Evolutionary conservation across 92 coral and sea anemone species (phyloP), one percentile per base, ranked within the genome.

Genomic region (Desmophyllum pertusum): DNA sequence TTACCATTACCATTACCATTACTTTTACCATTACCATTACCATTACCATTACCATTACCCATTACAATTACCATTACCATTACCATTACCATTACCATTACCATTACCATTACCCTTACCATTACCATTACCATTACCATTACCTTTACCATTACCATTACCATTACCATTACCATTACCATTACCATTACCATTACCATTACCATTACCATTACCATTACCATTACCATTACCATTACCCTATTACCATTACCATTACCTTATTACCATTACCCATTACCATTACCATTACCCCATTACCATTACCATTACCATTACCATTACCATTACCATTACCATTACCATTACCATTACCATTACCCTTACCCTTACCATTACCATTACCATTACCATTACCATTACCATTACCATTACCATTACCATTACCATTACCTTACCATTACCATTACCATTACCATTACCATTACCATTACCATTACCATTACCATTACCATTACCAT

Each of bases 391-490:
- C 64, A 57, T 14, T 57, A 25, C 64, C 64, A 4, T 14, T 57
- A 4, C 64, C 64, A 4, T 14, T 57, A 3, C 64, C 64, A 4
- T 14, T 57, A 25, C 64, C 64, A 57, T 14, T 57, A 25, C 51
- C 46, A 57, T 14, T 40, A 40, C 45, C 78, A 73, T 17, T n/a
- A 73, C 53, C 51, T 27, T 40, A 40, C 53, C 78, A 63, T 21
- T 14, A 79, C 73, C 71, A 62, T 40, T 40, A 79, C 48, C 75
- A 35, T 40, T 21, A 63, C 30, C 74, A 42, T 18, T 45, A 63
- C 52, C 84, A 79, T 43, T 67, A 62, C 53, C 71, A 79, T 30
- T 40, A 63, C 52, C 77, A 79, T 43, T 21, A 63, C 53, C 84
- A 61, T 10, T 40, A 63, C 53, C 75, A 3, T 29, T 67, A 63